phyloP scores from a whole-genome alignment of 2,797 vertebrate species.

The Peromyscus attwateri region DNA sequence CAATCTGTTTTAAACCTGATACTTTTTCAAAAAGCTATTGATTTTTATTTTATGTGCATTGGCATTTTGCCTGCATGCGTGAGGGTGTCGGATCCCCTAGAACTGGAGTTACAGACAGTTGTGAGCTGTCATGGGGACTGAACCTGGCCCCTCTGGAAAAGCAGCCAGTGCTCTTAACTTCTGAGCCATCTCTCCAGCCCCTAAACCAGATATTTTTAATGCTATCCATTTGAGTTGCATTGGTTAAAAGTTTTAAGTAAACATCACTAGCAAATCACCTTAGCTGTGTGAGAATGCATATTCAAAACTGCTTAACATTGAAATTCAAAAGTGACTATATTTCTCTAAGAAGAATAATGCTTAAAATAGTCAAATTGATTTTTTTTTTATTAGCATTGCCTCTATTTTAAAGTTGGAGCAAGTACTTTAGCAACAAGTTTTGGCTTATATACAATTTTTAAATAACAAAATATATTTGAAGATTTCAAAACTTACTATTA shows the following conservation, averaged over 20 bases:
- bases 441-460: slow-evolving; percentile 61
- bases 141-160: too few species aligned
- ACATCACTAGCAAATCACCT: slow-evolving; percentile 19
- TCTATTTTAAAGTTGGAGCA: slow-evolving; percentile 45
- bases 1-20: slow-evolving; percentile 63
- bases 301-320: slow-evolving; percentile 64
- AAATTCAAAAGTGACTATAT: slow-evolving; percentile 49
- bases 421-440: slow-evolving; percentile 42
- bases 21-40: background rate
- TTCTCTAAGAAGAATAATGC: slow-evolving; percentile 64
- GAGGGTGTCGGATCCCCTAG: too few species aligned
- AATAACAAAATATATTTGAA: slow-evolving; percentile 38
- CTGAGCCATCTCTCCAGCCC: too few species aligned
- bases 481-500: slow-evolving; percentile 45
- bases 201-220: background rate
- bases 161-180: too few species aligned
- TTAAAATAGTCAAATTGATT: slow-evolving; percentile 35
- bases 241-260: slow-evolving; percentile 67
- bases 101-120: too few species aligned
- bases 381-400: slow-evolving; percentile 15
- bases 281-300: slow-evolving; percentile 17
- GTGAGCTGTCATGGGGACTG: too few species aligned
- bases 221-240: slow-evolving; percentile 22
- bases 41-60: too few species aligned
- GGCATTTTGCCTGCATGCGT: too few species aligned